phyloP scores from a whole-genome alignment of 1,140 invertebrate genomes.

The Cyrtorhinus lividipennis region DNA sequence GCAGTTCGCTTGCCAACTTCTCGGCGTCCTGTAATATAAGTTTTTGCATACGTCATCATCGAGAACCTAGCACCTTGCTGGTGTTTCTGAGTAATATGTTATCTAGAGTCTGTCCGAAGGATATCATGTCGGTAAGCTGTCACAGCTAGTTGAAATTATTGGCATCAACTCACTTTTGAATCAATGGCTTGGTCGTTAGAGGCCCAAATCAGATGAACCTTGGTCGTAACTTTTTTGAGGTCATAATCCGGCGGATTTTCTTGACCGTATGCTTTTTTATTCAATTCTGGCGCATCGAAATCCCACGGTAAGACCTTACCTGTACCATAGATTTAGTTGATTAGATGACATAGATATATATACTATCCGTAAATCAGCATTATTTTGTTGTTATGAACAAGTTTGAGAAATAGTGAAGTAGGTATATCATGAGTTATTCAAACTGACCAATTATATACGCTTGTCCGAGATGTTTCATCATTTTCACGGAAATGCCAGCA shows the following conservation, averaged over 20 bases:
- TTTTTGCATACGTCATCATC: too few species aligned
- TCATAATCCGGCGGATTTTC: not conserved
- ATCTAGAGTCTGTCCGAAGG: too few species aligned
- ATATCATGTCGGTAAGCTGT: too few species aligned
- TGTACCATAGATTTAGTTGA: slow-evolving; percentile 10
- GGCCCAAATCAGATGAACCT: slow-evolving; percentile 11
- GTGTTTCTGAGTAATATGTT: too few species aligned
- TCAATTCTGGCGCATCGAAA: not conserved
- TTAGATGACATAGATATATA: too few species aligned
- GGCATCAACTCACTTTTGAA: not conserved
- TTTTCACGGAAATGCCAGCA: slow-evolving; percentile 11
- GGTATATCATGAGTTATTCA: too few species aligned
- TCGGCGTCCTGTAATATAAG: slow-evolving; percentile 44
- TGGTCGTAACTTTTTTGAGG: not conserved
- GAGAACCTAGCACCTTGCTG: too few species aligned
- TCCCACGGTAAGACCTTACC: slow-evolving; percentile 29
- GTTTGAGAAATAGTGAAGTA: too few species aligned
- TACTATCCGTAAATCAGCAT: too few species aligned
- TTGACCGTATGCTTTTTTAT: slow-evolving; percentile 13
- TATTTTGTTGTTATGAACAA: too few species aligned
- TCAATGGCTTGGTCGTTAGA: not conserved
- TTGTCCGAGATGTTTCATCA: slow-evolving; percentile 1
- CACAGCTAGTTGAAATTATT: too few species aligned
- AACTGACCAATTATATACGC: slow-evolving; percentile 9
- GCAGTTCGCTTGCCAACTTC: slow-evolving; percentile 34